Conservation (phyloP, 1,140 invertebrate genomes). For the Chymomyza costata region DNA sequence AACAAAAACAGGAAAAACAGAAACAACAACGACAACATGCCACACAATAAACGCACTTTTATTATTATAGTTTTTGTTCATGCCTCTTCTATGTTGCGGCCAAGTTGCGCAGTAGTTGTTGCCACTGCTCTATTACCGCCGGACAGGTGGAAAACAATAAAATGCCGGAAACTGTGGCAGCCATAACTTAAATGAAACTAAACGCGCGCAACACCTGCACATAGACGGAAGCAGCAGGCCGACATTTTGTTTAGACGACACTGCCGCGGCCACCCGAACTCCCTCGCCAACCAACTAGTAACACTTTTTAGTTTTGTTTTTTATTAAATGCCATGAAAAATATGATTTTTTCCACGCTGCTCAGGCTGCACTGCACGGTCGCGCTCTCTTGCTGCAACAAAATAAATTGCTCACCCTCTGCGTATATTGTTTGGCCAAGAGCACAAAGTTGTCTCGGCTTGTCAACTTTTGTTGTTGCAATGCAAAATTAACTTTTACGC, state of each 20-base stretch:
- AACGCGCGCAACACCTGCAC: not conserved
- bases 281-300: not conserved
- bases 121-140: not conserved
- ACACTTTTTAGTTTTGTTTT: slow-evolving; percentile 17
- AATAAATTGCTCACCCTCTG: slow-evolving; percentile 14
- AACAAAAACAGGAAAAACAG: too few species aligned
- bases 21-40: too few species aligned
- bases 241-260: too few species aligned
- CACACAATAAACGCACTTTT: not conserved
- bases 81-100: too few species aligned
- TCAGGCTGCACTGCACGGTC: slow-evolving; percentile 7
- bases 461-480: slow-evolving; percentile 29
- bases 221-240: too few species aligned
- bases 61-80: not conserved
- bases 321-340: slow-evolving; percentile 53
- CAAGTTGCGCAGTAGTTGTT: not conserved
- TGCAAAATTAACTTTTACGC: slow-evolving; percentile 64
- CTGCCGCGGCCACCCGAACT: too few species aligned
- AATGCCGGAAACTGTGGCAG: slow-evolving; percentile 7
- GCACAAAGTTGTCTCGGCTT: slow-evolving; percentile 22
- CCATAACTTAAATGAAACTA: slow-evolving; percentile 10
- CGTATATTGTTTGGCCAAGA: slow-evolving; percentile 13
- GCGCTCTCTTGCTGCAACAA: slow-evolving; percentile 12
- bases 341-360: slow-evolving; percentile 54
- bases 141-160: slow-evolving; percentile 5